These are phyloP conservation scores for Acrossocheilus wenchowensis DNA, from an alignment of 2,797 vertebrate species.

Conservation along the genomic window DNA sequence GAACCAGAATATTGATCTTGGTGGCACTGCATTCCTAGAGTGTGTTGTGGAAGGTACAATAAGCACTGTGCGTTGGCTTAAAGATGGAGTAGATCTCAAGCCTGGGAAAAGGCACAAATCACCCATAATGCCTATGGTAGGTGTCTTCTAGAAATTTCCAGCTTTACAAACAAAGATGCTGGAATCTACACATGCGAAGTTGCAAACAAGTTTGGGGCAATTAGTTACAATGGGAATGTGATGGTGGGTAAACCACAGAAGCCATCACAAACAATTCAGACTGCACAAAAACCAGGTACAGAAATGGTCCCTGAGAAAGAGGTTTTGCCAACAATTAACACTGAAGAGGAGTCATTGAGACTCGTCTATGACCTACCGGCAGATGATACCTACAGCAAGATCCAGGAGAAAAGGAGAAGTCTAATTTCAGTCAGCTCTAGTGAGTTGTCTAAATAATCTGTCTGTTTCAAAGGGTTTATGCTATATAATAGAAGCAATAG, in stretches of 20 bases:
- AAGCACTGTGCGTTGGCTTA: constrained; percentile 84
- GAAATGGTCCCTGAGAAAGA: constrained; percentile 26
- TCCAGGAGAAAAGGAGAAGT: constrained; percentile 79
- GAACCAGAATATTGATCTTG: constrained; percentile 80
- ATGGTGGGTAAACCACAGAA: constrained; percentile 66
- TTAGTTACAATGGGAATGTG: constrained; percentile 88
- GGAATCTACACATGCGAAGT: constrained; percentile 91
- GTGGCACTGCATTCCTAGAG: constrained; percentile 80
- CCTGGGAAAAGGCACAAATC: constrained; percentile 80
- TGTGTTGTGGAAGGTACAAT: constrained; percentile 86
- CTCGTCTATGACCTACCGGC: constrained; percentile 41
- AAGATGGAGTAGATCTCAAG: constrained; percentile 80
- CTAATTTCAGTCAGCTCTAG: constrained; percentile 78
- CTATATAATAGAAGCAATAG: neutral
- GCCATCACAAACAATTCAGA: neutral
- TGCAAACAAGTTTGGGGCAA: constrained; percentile 85
- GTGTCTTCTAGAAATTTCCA: constrained; percentile 84
- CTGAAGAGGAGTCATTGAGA: constrained; percentile 42
- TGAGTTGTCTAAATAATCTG: constrained; percentile 57
- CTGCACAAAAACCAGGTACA: neutral
- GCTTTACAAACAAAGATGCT: constrained; percentile 78
- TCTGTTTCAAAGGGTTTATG: neutral
- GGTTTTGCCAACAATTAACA: neutral
- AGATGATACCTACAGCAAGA: constrained; percentile 70
- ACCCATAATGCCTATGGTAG: constrained; percentile 80